Percentiles rank a stretch among this genome's conserved stretches.
phyloP scores from a whole-genome alignment of 2,888 invertebrate genomes.

The Priocnemis perturbator region DNA sequence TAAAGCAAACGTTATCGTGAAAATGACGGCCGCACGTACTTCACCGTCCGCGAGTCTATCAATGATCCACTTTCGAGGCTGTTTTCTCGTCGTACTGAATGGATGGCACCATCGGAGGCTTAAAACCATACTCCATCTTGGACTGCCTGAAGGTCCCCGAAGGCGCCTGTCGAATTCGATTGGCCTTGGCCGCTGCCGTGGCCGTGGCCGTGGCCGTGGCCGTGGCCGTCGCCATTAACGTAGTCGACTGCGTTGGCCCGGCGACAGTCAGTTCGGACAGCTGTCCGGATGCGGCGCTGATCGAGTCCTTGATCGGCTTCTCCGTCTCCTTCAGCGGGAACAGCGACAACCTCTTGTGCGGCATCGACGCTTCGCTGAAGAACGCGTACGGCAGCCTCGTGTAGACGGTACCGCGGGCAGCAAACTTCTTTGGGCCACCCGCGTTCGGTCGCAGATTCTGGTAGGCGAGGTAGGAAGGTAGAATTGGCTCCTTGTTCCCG shows the following conservation, averaged over 20 bases:
- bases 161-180: constrained; percentile 75
- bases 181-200: constrained; percentile 12
- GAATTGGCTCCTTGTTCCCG: background rate
- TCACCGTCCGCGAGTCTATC: background rate
- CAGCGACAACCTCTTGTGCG: background rate
- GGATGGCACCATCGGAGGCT: constrained; percentile 88
- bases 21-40: no score
- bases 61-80: constrained; percentile 66
- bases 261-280: background rate
- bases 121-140: constrained; percentile 88
- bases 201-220: no score
- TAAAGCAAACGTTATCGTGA: no score
- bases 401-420: background rate
- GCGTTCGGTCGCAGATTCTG: background rate
- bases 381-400: background rate
- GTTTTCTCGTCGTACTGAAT: constrained; percentile 85
- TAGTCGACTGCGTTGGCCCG: background rate
- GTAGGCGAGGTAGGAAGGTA: no score
- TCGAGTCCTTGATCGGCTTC: background rate
- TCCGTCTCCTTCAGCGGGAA: background rate
- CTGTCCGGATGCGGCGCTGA: constrained; percentile 24
- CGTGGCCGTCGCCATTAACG: background rate
- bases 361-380: background rate
- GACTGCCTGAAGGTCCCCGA: constrained; percentile 80
- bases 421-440: background rate